Percentiles rank a stretch among this genome's conserved stretches.
These are phyloP conservation scores for Pollenia angustigena DNA, from an alignment of 2,888 invertebrate species.

Conservation along the genomic window DNA sequence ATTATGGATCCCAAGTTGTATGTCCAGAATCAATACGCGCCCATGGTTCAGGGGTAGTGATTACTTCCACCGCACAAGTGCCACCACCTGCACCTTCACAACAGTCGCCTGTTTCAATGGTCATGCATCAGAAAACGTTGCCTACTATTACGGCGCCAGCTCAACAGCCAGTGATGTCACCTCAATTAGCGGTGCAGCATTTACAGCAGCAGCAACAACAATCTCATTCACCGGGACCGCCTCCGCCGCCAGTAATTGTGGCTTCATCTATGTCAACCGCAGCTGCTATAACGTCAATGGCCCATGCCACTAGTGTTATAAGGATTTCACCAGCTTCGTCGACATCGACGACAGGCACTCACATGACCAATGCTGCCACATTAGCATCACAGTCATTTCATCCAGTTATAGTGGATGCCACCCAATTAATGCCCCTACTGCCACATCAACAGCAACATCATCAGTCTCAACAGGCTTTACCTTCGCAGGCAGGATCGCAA, in stretches of 20 bases:
- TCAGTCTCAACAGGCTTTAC: slow-evolving; percentile 80
- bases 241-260: slow-evolving; percentile 69
- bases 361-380: slow-evolving; percentile 65
- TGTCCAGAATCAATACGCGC: slow-evolving; percentile 81
- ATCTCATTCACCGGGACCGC: slow-evolving; percentile 71
- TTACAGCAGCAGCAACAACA: slow-evolving; percentile 65
- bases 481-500: slow-evolving; percentile 76
- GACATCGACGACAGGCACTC: slow-evolving; percentile 72
- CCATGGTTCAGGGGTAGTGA: slow-evolving; percentile 77
- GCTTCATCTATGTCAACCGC: slow-evolving; percentile 70
- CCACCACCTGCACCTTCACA: slow-evolving; percentile 81
- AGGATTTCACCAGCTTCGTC: slow-evolving; percentile 90
- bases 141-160: slow-evolving; percentile 77
- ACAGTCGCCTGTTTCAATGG: slow-evolving; percentile 81
- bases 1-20: slow-evolving; percentile 79
- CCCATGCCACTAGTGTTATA: slow-evolving; percentile 91
- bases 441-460: slow-evolving; percentile 84
- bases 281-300: slow-evolving; percentile 82
- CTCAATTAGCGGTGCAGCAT: slow-evolving; percentile 62
- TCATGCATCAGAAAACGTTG: slow-evolving; percentile 83
- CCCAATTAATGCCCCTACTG: slow-evolving; percentile 90
- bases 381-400: slow-evolving; percentile 82
- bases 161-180: slow-evolving; percentile 56
- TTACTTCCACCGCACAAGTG: slow-evolving; percentile 74
- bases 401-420: slow-evolving; percentile 93